Conservation (phyloP, 2,113 vertebrate genomes). For the Corapipo altera region DNA sequence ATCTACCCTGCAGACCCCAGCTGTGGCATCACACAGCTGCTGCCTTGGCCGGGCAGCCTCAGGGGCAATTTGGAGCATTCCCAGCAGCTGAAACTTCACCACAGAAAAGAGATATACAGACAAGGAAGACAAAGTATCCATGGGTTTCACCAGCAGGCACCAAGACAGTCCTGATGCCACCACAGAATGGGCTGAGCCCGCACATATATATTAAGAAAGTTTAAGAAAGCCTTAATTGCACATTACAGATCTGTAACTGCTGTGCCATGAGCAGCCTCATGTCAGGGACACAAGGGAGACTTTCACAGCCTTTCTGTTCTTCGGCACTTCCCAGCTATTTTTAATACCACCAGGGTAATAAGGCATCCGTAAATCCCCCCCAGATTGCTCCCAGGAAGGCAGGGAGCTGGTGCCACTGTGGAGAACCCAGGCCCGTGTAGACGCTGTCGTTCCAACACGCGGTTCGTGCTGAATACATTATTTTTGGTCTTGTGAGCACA, state of each 20-base stretch:
- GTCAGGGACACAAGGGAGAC: background rate
- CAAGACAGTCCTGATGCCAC: background rate
- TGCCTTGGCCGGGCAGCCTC: accelerated
- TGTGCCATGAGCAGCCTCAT: background rate
- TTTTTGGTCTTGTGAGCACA: slow-evolving; percentile 40
- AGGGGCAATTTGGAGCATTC: background rate
- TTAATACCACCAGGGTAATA: background rate
- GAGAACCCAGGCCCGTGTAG: background rate
- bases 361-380: background rate
- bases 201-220: background rate
- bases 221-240: background rate
- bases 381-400: background rate
- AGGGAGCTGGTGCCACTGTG: accelerated
- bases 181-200: background rate
- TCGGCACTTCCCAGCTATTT: background rate
- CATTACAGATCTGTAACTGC: background rate
- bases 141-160: background rate
- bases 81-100: background rate
- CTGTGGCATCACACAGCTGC: background rate
- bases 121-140: background rate
- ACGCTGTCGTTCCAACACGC: accelerated
- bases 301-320: background rate
- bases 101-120: background rate
- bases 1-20: background rate
- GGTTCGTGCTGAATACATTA: background rate